Conservation (phyloP, 2,113 vertebrate genomes). For the Urocitellus parryii region DNA sequence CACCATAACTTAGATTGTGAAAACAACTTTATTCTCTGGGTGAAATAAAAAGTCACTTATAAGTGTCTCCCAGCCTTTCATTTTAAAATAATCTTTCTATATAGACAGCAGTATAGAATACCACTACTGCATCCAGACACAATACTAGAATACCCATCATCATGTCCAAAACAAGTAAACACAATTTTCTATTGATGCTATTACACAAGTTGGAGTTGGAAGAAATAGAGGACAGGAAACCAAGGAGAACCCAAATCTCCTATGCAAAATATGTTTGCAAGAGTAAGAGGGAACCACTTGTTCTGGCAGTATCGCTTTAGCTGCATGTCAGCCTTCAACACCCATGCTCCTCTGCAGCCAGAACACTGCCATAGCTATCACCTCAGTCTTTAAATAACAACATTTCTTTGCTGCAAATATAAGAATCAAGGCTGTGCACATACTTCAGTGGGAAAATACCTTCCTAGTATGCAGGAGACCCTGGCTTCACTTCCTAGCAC, state of each 20-base stretch:
- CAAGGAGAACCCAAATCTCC: neutral
- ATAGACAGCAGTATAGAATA: no score
- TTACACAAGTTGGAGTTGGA: neutral
- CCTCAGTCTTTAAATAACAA: neutral
- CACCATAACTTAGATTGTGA: neutral
- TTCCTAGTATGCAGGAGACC: neutral
- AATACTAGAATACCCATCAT: neutral
- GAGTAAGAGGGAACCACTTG: fast-evolving
- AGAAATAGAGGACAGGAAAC: neutral
- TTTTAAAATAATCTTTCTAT: neutral
- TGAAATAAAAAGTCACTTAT: neutral
- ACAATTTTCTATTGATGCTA: neutral
- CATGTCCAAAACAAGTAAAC: neutral
- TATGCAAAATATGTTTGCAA: neutral
- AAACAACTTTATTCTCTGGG: neutral
- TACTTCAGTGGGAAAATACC: no score
- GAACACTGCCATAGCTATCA: neutral
- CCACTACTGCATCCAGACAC: no score
- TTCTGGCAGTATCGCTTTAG: neutral
- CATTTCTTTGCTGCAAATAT: neutral
- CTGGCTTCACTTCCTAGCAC: neutral
- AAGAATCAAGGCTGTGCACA: neutral
- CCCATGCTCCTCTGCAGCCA: neutral
- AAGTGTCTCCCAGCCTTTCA: neutral
- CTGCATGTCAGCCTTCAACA: neutral